Evolutionary conservation across 1,140 invertebrate species (phyloP).

Genomic region (Meloidogyne exigua): DNA sequence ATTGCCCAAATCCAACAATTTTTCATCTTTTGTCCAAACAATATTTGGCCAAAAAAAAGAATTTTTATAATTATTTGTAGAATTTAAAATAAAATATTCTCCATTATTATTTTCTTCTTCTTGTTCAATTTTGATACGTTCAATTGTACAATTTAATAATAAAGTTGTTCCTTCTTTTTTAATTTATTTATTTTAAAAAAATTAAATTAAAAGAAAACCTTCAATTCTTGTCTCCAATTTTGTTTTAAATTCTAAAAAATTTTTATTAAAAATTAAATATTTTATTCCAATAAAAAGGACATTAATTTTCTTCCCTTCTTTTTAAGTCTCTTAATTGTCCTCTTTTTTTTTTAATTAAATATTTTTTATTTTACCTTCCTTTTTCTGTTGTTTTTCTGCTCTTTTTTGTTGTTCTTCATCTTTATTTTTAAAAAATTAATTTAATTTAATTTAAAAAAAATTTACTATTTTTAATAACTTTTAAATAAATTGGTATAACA

Average conservation of each 20-base stretch:
- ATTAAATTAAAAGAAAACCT: neutral
- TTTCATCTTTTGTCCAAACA: neutral
- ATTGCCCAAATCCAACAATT: neutral
- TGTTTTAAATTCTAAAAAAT: constrained; percentile 24
- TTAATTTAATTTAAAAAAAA: too few relatives aligned
- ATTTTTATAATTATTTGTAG: constrained; percentile 14
- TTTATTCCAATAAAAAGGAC: neutral
- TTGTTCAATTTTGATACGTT: neutral
- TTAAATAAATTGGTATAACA: constrained; percentile 36
- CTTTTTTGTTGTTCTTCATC: neutral
- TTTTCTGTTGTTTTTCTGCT: neutral
- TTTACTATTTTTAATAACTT: constrained; percentile 21
- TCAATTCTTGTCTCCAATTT: constrained; percentile 1
- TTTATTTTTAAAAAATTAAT: neutral
- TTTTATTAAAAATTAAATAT: neutral
- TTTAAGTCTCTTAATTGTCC: too few relatives aligned
- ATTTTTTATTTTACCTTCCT: neutral
- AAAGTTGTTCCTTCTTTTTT: constrained; percentile 27
- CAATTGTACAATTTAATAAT: constrained; percentile 36
- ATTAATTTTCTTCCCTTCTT: too few relatives aligned
- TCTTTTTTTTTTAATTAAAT: too few relatives aligned
- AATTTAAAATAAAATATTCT: constrained; percentile 16
- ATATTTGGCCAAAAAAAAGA: neutral
- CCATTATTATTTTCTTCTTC: constrained; percentile 5
- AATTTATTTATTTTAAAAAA: constrained; percentile 8